phyloP scores from a whole-genome alignment of 2,797 vertebrate species.

The Monodelphis domestica region DNA sequence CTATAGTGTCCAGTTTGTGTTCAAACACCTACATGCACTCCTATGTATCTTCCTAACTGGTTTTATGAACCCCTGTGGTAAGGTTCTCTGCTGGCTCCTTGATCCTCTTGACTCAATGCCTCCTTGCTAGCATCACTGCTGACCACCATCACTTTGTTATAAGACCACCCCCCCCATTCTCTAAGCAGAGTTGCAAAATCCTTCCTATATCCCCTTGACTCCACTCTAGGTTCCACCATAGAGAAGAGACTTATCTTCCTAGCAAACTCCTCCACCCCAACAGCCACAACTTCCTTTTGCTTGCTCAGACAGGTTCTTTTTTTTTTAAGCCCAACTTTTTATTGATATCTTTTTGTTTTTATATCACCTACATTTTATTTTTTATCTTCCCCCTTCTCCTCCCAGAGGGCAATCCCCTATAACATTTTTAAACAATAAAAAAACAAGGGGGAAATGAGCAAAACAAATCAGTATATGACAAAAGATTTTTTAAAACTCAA shows the following conservation, averaged over 20 bases:
- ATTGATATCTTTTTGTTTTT: background rate
- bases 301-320: background rate
- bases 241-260: background rate
- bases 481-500: background rate
- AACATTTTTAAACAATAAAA: background rate
- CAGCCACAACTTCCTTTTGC: background rate
- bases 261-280: background rate
- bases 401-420: background rate
- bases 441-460: background rate
- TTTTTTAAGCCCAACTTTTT: background rate
- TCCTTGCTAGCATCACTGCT: no score
- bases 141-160: no score
- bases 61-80: background rate
- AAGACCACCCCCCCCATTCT: no score
- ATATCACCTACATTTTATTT: no score
- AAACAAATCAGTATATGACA: background rate
- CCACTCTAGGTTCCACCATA: background rate
- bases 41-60: background rate
- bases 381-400: background rate
- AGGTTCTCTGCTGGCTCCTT: no score
- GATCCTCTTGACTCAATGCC: no score
- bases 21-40: background rate
- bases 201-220: no score
- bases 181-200: background rate
- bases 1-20: background rate